phyloP scores from a whole-genome alignment of 2,888 invertebrate species.

The Cheilosia grossa region DNA sequence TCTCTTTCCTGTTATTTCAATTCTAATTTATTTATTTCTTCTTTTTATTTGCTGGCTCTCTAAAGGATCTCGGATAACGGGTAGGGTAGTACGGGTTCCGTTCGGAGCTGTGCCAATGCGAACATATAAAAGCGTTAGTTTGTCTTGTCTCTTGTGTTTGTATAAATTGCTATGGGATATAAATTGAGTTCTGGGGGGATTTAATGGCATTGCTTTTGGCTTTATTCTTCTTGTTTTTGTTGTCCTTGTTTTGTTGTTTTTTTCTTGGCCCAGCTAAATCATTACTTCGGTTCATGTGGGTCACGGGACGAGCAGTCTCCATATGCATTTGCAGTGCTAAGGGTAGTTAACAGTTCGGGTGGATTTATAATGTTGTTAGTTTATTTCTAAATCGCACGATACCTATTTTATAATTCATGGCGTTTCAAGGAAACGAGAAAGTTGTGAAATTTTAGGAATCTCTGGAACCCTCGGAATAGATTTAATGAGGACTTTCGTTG shows the following conservation, averaged over 20 bases:
- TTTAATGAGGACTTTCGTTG: constrained; percentile 42
- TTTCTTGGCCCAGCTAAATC: constrained; percentile 40
- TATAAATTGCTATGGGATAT: constrained; percentile 82
- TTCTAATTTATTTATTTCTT: constrained; percentile 72
- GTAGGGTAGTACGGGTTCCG: neutral
- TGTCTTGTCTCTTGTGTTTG: constrained; percentile 72
- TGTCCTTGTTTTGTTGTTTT: neutral
- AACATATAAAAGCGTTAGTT: constrained; percentile 51
- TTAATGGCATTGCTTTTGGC: constrained; percentile 78
- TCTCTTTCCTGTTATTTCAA: constrained; percentile 63
- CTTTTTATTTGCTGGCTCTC: constrained; percentile 24
- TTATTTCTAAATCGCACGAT: constrained; percentile 48
- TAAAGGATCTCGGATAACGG: constrained; percentile 26
- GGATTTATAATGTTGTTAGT: constrained; percentile 43
- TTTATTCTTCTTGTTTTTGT: neutral
- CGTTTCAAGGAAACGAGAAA: neutral
- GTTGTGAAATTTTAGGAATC: constrained; percentile 12
- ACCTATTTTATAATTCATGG: constrained; percentile 2
- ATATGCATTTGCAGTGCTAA: constrained; percentile 57
- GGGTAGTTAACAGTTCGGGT: constrained; percentile 53
- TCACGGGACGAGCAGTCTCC: constrained; percentile 59
- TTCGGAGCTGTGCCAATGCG: constrained; percentile 32
- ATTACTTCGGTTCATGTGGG: constrained; percentile 62
- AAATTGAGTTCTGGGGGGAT: constrained; percentile 81
- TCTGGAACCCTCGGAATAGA: neutral